Base-by-base conservation (phyloP, 1,140 invertebrate genomes). In the Acromyrmex charruanus region DNA sequence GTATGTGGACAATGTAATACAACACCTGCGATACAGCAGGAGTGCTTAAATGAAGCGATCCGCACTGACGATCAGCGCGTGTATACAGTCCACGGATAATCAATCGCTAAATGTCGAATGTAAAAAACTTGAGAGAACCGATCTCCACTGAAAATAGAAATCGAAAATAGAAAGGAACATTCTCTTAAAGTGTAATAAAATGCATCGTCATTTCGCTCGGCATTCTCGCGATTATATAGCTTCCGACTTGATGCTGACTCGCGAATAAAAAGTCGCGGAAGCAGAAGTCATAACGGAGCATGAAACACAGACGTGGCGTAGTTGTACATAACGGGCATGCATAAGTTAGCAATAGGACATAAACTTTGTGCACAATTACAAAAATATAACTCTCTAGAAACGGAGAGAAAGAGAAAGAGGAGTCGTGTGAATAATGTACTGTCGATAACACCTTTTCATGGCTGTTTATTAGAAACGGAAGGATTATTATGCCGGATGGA, bases 21-120 rank as follows among this genome's bases (percentile, higher is more conserved):
- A 93, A 93, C 90, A 93, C 92, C 91, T 86, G 77, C 85, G 89
- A 92, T 85, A 75, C 74, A 66, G 63, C 86, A 66, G 53, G 28
- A 68, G 21, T 10, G 66, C 12, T 69, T 77, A 85, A 92, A 89
- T 91, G 92, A 92, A 91, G 91, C 68, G 80, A 51, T 71, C 75
- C 74, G 68, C 35, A 49, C 16, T 55, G 77, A 31, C 51, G 65
- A 71, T 55, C 77, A 81, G 16, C n/a, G 16, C 49, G 74, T 55
- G 18, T 28, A 77, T 44, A 55, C 55, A 72, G 58, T 61, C 35
- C 80, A 55, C n/a, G 58, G 81, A 86, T 49, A 25, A 89, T 87
- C 86, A 82, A 92, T 91, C 88, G 69, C 85, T 61, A 86, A 55
- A 74, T 74, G 71, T 59, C 35, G 21, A 25, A 69, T 25, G 69